Percentiles rank a stretch among this genome's conserved stretches.
Conservation (phyloP, 2,113 vertebrate genomes). For the Carassius gibelio region DNA sequence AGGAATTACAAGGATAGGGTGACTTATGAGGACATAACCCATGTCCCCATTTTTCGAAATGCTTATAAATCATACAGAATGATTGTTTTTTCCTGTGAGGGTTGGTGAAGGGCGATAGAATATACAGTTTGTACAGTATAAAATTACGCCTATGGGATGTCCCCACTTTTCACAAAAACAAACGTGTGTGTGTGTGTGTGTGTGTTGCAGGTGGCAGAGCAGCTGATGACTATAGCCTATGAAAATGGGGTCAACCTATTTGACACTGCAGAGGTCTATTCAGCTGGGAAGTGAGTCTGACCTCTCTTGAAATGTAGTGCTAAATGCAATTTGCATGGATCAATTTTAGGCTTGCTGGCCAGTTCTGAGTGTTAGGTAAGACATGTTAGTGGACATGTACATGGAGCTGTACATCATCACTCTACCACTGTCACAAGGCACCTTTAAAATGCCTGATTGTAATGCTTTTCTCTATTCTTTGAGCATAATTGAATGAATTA, state of each 20-base stretch:
- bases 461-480: background rate
- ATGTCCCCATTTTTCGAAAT: too few species aligned
- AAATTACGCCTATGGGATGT: too few species aligned
- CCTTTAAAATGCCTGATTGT: background rate
- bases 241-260: slow-evolving; percentile 97
- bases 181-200: slow-evolving; percentile 35
- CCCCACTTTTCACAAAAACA: too few species aligned
- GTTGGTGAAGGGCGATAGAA: too few species aligned
- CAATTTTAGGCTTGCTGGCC: background rate
- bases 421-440: background rate
- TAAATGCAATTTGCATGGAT: background rate
- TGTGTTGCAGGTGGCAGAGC: slow-evolving; percentile 86
- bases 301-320: background rate
- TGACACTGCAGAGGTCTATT: slow-evolving; percentile 95
- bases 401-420: background rate
- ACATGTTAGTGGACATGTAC: too few species aligned
- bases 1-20: too few species aligned
- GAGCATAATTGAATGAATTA: background rate
- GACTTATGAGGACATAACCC: too few species aligned
- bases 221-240: slow-evolving; percentile 96
- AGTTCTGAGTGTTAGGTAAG: too few species aligned
- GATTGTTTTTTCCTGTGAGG: too few species aligned
- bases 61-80: too few species aligned
- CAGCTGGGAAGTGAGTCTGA: slow-evolving; percentile 88
- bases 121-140: too few species aligned